These are phyloP conservation scores for Pseudomyrmex sp. DNA, from an alignment of 1,140 invertebrate species.

Conservation along the genomic window DNA sequence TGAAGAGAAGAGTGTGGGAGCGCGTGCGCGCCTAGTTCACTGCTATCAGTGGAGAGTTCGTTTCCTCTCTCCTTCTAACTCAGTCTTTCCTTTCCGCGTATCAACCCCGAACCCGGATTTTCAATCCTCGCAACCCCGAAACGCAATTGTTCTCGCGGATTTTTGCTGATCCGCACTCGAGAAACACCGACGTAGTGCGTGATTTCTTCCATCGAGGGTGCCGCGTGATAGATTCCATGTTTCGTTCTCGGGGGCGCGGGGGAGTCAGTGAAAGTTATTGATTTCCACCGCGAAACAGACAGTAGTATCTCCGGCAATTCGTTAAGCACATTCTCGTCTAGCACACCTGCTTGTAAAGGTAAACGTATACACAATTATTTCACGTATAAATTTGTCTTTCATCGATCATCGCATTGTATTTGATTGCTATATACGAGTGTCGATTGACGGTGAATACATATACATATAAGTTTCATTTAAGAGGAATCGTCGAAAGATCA, in stretches of 20 bases:
- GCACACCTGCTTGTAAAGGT: slow-evolving; percentile 50
- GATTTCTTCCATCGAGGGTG: background rate
- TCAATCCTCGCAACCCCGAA: slow-evolving; percentile 12
- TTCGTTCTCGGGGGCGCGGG: slow-evolving; percentile 27
- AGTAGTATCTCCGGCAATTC: slow-evolving; percentile 22
- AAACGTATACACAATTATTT: slow-evolving; percentile 45
- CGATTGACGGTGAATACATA: no score
- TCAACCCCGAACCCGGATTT: slow-evolving; percentile 46
- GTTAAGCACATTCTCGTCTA: slow-evolving; percentile 8
- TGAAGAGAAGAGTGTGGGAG: slow-evolving; percentile 51
- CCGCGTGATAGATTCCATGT: background rate
- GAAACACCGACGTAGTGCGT: background rate
- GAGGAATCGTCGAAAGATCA: no score
- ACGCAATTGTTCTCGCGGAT: background rate
- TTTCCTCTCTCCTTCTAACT: slow-evolving; percentile 26
- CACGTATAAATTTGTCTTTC: slow-evolving; percentile 17
- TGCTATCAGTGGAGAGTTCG: slow-evolving; percentile 52
- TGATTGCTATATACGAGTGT: no score
- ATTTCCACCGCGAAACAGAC: slow-evolving; percentile 67
- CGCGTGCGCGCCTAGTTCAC: slow-evolving; percentile 64
- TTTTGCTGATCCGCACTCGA: no score
- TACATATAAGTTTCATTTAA: no score
- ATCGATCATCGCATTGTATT: background rate
- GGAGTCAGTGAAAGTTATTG: slow-evolving; percentile 73
- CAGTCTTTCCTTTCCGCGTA: slow-evolving; percentile 58